Evolutionary conservation across 2,888 invertebrate genomes (phyloP), one percentile per base, ranked within the genome.

Genomic region (Danaus chrysippus): DNA sequence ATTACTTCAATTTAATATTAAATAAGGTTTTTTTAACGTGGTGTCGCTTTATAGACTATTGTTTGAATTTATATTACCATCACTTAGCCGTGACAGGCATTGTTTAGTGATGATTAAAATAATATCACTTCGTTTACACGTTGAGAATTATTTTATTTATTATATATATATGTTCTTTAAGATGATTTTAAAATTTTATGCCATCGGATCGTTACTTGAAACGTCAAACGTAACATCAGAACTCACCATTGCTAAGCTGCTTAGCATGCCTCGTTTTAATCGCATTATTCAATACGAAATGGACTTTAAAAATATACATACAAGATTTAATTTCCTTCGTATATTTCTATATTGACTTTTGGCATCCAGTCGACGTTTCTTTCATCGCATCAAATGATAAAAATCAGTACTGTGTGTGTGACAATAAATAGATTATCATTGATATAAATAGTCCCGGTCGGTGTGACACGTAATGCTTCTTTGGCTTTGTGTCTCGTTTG

Each of bases 341-440:
- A 61, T 60, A 62, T 55, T 63, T 59, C 68, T 82, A 81, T 34
- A 6, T 34, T 86, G 86, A 86, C 88, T 87, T 87, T 88, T 88
- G 83, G 83, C 87, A 86, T 88, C 86, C 75, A 84, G 86, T 87
- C 90, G 88, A 90, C 87, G 81, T 88, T 87, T 89, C 90, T 87
- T 87, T 89, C 88, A 84, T 84, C 87, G 85, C 75, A 72, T 74
- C 74, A 72, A 78, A 74, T 82, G 90, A 91, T 90, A 89, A 87
- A 83, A 90, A 89, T 89, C 83, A 85, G 83, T 85, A 79, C 87
- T 90, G 88, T 90, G 87, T 87, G 86, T 85, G 81, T 87, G 81
- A 88, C 89, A 90, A 90, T 89, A 91, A 89, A 89, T 89, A 89
- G 88, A 89, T 89, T 89, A 88, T 77, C 79, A 87, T 84, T 85